These are phyloP conservation scores for Phataginus tricuspis DNA, from an alignment of 2,797 vertebrate genomes.

Conservation along the genomic window DNA sequence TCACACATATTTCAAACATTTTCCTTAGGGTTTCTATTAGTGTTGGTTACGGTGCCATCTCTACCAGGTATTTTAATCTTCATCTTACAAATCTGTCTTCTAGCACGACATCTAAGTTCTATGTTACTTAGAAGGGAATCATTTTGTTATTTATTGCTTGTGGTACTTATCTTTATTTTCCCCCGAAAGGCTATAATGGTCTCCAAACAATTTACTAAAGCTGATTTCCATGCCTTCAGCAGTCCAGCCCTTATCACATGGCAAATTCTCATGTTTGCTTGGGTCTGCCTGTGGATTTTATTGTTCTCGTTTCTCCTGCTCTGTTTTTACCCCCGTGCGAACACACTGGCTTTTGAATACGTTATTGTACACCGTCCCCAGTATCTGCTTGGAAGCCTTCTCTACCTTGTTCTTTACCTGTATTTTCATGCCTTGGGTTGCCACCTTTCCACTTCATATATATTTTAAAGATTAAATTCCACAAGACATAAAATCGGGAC, in stretches of 20 bases:
- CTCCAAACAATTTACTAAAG: not conserved
- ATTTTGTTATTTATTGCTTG: too few species aligned
- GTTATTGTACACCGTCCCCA: fast-evolving
- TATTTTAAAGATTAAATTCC: not conserved
- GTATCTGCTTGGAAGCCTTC: not conserved
- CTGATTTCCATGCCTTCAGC: fast-evolving
- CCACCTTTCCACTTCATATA: not conserved
- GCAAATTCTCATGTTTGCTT: fast-evolving
- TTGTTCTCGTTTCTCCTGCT: not conserved
- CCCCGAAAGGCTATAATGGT: fast-evolving
- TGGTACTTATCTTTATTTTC: not conserved
- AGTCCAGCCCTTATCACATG: fast-evolving
- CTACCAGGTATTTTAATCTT: not conserved
- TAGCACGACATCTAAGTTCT: not conserved
- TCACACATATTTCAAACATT: fast-evolving
- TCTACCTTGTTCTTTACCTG: fast-evolving
- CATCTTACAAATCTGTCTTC: not conserved
- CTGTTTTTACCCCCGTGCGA: fast-evolving
- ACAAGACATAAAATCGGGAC: not conserved
- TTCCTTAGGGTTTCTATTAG: not conserved
- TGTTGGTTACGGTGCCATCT: not conserved
- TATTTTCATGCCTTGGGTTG: fast-evolving
- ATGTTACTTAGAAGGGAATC: not conserved
- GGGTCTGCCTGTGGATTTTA: not conserved
- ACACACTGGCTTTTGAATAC: fast-evolving